Evolutionary conservation across 2,113 vertebrate species (phyloP).

Genomic region (Pholis gunnellus): DNA sequence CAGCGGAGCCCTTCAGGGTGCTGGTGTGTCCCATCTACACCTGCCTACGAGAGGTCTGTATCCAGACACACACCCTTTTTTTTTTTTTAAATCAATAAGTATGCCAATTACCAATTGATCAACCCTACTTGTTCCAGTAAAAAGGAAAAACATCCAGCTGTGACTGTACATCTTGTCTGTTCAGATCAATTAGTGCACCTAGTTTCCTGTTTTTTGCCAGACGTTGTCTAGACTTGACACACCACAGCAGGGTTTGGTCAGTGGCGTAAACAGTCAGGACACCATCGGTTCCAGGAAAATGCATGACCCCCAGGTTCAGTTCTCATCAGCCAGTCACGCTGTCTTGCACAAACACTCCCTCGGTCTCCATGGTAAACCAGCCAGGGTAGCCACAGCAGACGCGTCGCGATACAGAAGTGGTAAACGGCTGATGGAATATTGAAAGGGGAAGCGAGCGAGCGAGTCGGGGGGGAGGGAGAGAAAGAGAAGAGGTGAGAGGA

Average conservation of each 20-base stretch:
- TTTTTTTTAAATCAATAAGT: neutral
- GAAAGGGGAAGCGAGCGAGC: conserved; percentile 61
- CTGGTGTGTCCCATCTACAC: conserved; percentile 98
- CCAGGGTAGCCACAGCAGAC: conserved; percentile 53
- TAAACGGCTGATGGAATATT: conserved; percentile 53
- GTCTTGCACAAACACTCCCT: conserved; percentile 5
- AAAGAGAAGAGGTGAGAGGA: conserved; percentile 49
- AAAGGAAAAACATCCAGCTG: neutral
- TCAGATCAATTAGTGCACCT: neutral
- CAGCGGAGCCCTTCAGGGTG: conserved; percentile 93
- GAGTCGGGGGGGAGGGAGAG: neutral
- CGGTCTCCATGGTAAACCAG: conserved; percentile 59
- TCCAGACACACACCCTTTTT: neutral
- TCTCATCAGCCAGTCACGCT: conserved; percentile 57
- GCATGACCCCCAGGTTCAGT: conserved; percentile 54
- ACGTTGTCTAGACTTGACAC: conserved; percentile 72
- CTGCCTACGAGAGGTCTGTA: conserved; percentile 96
- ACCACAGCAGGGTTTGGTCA: conserved; percentile 60
- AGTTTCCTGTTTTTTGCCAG: conserved; percentile 67
- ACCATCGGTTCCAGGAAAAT: conserved; percentile 65
- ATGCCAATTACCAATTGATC: neutral
- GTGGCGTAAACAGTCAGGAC: conserved; percentile 42
- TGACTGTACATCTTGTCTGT: neutral
- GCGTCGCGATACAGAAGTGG: conserved; percentile 61
- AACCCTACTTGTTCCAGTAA: neutral